Base-by-base conservation (phyloP, 1,140 invertebrate genomes). In the Lepidurus couesii region DNA sequence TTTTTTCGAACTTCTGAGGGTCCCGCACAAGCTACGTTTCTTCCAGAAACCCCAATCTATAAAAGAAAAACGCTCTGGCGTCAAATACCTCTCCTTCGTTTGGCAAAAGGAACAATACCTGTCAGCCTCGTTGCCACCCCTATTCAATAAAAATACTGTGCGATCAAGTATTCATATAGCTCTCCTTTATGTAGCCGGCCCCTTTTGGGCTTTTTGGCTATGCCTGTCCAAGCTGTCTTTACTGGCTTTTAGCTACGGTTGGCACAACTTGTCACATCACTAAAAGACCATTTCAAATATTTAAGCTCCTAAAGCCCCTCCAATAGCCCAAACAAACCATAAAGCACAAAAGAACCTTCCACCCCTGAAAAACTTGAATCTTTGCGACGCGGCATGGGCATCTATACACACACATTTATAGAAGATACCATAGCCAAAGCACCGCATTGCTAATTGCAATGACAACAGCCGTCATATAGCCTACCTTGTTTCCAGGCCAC, bases 261-360 rank as follows among this genome's bases (percentile, higher is more conserved):
- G 53, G 21, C 53, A 65, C 53, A 65, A 65, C 53, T 65, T 65
- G 53, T 65, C 53, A 65, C 53, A 65, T 65, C 53, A 65, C 53
- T 65, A 65, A 65, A 65, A 65, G 53, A 65, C 53, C 53, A 65
- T 65, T 65, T 65, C 53, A 65, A 65, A 65, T 65, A 65, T 65
- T 65, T 65, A 65, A 65, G 53, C 53, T 65, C 21, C 53, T 65
- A 65, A 65, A 65, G 53, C 53, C 53, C 53, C 53, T 65, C 53
- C 53, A 65, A 65, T 65, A 65, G 21, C 53, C 53, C 53, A 65
- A 65, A 65, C 53, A 65, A 65, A 65, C 53, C 53, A 21, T 21
- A 13, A 65, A 65, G 53, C 8, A 65, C 53, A 65, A 65, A 65
- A 21, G 53, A 34, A 65, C 53, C 53, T 65, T 65, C 53, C 21